phyloP scores from a whole-genome alignment of 2,113 vertebrate genomes.

The Isurus oxyrinchus region DNA sequence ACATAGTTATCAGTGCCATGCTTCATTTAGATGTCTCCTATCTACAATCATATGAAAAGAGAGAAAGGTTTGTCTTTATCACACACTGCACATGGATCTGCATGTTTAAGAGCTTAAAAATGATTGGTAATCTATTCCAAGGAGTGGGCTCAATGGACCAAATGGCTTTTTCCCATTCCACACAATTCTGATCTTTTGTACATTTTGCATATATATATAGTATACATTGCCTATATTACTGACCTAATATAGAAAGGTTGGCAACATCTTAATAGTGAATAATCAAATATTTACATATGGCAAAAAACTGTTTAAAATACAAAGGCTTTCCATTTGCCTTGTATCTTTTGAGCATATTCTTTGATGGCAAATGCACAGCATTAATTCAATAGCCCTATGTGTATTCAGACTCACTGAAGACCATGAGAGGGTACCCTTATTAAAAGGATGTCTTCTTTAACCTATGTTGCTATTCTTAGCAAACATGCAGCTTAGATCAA shows the following conservation, averaged over 20 bases:
- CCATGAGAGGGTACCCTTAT: background rate
- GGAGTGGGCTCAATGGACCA: background rate
- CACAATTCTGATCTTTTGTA: too few relatives aligned
- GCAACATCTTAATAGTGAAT: background rate
- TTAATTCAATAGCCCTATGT: background rate
- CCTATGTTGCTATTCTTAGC: background rate
- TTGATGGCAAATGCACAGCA: background rate
- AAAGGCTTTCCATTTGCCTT: background rate
- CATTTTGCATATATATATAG: too few relatives aligned
- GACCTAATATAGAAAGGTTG: background rate
- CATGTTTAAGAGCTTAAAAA: background rate
- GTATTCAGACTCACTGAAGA: background rate
- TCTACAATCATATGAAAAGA: background rate
- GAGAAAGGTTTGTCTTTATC: background rate
- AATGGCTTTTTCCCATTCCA: background rate
- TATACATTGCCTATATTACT: too few relatives aligned
- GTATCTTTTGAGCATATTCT: background rate
- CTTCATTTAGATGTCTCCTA: background rate
- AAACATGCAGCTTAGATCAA: background rate
- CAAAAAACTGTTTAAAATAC: background rate
- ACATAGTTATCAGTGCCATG: background rate
- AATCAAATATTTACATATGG: background rate
- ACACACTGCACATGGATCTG: background rate
- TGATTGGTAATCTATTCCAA: background rate
- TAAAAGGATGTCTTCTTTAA: background rate